phyloP scores from a whole-genome alignment of 2,888 invertebrate genomes.

The Lysandra coridon region DNA sequence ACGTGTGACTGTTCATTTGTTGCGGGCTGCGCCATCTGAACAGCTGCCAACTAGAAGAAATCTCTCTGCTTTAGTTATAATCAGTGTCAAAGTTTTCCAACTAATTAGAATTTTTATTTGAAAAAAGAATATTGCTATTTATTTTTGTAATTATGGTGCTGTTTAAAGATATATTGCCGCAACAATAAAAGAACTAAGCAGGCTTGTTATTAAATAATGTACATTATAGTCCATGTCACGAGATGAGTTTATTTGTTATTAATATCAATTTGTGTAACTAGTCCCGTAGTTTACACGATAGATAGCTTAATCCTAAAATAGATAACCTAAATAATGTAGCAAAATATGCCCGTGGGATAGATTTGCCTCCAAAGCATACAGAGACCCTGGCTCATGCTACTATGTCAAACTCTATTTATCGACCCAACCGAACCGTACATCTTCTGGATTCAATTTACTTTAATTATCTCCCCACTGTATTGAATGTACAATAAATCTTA shows the following conservation, averaged over 20 bases:
- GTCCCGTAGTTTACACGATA: background rate
- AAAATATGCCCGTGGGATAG: background rate
- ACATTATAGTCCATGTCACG: no score
- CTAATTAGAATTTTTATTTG: background rate
- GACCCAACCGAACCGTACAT: slow-evolving; percentile 14
- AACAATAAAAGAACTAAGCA: background rate
- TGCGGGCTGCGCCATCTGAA: slow-evolving; percentile 26
- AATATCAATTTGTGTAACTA: no score
- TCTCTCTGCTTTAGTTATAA: background rate
- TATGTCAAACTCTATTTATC: background rate
- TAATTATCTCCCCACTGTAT: slow-evolving; percentile 31
- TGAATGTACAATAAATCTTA: slow-evolving; percentile 33
- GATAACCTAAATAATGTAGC: background rate
- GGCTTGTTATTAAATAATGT: no score
- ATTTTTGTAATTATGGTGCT: background rate
- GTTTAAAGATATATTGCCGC: background rate
- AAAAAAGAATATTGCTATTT: background rate
- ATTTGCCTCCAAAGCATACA: background rate
- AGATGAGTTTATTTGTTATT: no score
- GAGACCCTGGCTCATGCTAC: background rate
- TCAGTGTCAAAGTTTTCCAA: background rate
- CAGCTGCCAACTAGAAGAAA: slow-evolving; percentile 18
- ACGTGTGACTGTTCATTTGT: slow-evolving; percentile 4
- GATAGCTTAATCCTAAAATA: background rate
- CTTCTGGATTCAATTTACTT: slow-evolving; percentile 30